Evolutionary conservation across 2,113 vertebrate species (phyloP).

Genomic region (Oreocharis arfaki): DNA sequence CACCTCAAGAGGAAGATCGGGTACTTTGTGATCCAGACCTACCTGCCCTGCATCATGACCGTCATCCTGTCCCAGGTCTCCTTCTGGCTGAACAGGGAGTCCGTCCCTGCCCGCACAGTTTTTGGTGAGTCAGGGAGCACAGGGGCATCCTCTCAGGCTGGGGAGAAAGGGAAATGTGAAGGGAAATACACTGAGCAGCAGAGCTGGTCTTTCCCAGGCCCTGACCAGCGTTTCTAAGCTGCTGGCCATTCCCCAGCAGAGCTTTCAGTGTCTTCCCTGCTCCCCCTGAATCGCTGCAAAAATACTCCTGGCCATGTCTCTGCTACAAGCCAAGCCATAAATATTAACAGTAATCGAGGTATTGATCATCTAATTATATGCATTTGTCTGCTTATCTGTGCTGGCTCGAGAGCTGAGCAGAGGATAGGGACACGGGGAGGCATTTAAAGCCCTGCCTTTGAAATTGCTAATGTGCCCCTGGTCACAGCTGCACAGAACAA

Average conservation of each 20-base stretch:
- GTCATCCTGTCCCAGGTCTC: conserved; percentile 99
- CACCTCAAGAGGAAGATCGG: conserved; percentile 98
- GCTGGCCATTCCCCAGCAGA: not conserved
- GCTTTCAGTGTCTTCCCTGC: not conserved
- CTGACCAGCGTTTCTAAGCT: not conserved
- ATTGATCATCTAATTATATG: conserved; percentile 13
- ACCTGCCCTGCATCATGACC: conserved; percentile 99
- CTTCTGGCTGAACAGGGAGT: conserved; percentile 98
- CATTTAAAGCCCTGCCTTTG: conserved; percentile 1
- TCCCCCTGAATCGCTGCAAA: not conserved
- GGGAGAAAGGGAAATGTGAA: not conserved
- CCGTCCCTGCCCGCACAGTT: conserved; percentile 93
- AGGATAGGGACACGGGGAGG: not conserved
- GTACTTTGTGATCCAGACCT: conserved; percentile 98
- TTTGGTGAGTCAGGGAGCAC: conserved; percentile 84
- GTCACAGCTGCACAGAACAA: not conserved
- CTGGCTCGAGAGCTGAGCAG: not conserved
- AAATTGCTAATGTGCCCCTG: not conserved
- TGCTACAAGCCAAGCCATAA: not conserved
- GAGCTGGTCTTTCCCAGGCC: not conserved
- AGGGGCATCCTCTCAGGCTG: not conserved
- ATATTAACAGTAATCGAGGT: conserved; percentile 27
- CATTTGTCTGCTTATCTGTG: conserved; percentile 26
- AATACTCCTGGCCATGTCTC: not conserved
- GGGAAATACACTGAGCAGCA: not conserved